Evolutionary conservation across 2,888 invertebrate genomes (phyloP), one percentile per base, ranked within the genome.

Genomic region (Rhagonycha fulva): DNA sequence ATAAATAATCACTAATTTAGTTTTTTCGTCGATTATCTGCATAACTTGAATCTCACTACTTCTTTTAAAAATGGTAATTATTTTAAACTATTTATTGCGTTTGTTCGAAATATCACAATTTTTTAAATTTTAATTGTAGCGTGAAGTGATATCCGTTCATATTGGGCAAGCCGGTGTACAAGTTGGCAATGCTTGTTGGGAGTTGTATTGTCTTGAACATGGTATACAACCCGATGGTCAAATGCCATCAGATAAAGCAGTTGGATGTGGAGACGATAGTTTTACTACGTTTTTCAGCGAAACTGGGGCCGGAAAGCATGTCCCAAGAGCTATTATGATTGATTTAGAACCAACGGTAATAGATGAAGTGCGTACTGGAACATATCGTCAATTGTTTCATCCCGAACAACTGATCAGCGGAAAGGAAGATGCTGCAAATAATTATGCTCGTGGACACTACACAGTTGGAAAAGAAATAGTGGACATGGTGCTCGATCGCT

Each of bases 391-490:
- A 83, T 89, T 97, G 68, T 97, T 96, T 89, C 97, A 97, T 86
- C 97, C 97, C 0, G 96, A 97, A 85, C 97, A 97, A 87, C 89
- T 97, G 81, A 96, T 97, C 85, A 96, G 95, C 4, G 95, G 95
- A 78, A 95, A 95, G 85, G 95, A 95, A 85, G 95, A 95, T 86
- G 95, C 95, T 3, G 95, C 95, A 12, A 95, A 95, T 86, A 95
- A 95, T 88, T 95, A 95, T 85, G 95, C 95, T 1, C 90, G 95
- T 30, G 95, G 95, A 7, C 94, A 94, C 85, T 94, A 95, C 88
- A 94, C 95, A 71, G 92, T 95, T 78, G 94, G 95, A 71, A 92
- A 92, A 30, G 94, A 94, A 83, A 90, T 94, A 68, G 91, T 94
- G 69, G 92, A 91, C 61, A 90, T 91, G 3, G 93, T 93, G 2